Evolutionary conservation across 2,797 vertebrate species (phyloP).

Genomic region (Nothura maculosa): DNA sequence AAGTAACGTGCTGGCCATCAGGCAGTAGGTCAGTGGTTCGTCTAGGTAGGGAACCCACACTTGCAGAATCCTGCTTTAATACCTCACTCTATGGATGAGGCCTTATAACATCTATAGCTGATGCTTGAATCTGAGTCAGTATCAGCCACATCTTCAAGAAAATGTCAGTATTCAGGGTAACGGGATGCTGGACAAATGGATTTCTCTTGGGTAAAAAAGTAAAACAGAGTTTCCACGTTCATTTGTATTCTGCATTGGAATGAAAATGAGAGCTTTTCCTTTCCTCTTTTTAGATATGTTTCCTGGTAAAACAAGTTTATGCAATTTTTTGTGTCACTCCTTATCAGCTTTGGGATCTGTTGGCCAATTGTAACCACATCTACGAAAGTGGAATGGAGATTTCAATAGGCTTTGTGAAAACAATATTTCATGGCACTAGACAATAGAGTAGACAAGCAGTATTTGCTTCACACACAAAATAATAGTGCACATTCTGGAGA

Average conservation of each 20-base stretch:
- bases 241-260: not conserved
- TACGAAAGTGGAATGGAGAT: not conserved
- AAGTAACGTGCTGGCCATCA: not conserved
- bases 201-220: not conserved
- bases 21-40: not conserved
- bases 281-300: not conserved
- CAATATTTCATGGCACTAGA: not conserved
- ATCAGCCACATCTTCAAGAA: not conserved
- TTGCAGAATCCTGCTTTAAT: not conserved
- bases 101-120: not conserved
- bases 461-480: not conserved
- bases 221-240: not conserved
- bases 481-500: not conserved
- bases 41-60: accelerated
- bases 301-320: not conserved
- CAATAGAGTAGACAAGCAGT: too few relatives aligned
- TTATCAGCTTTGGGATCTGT: not conserved
- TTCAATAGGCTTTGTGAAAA: not conserved
- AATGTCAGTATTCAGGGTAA: not conserved
- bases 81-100: accelerated
- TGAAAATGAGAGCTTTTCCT: not conserved
- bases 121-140: not conserved
- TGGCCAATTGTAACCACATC: not conserved
- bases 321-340: not conserved
- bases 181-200: not conserved